These are phyloP conservation scores for Caenorhabditis angaria DNA, from an alignment of 2,888 invertebrate genomes.

Conservation along the genomic window DNA sequence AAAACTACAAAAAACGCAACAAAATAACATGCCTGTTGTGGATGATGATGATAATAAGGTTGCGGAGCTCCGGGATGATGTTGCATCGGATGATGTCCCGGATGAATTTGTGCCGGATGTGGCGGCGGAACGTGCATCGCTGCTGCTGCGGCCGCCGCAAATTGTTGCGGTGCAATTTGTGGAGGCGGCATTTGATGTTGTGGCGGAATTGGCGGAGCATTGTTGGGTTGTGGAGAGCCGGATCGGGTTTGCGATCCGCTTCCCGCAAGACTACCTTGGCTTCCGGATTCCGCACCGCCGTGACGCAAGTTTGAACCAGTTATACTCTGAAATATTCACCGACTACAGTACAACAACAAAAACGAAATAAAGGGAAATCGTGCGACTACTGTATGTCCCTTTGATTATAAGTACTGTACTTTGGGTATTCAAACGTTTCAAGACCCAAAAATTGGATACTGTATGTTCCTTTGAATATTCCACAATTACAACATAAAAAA, in stretches of 20 bases:
- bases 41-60: constrained; percentile 7
- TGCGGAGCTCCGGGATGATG: neutral
- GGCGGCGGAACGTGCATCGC: neutral
- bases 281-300: constrained; percentile 27
- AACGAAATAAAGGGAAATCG: neutral
- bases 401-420: too few species aligned
- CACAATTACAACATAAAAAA: neutral
- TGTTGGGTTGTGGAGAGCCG: constrained; percentile 17
- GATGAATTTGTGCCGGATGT: constrained; percentile 8
- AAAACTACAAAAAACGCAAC: neutral
- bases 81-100: constrained; percentile 13
- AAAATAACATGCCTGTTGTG: constrained; percentile 27
- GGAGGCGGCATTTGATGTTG: constrained; percentile 1
- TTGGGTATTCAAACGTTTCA: neutral
- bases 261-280: constrained; percentile 31
- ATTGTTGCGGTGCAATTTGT: constrained; percentile 12
- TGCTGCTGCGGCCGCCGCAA: too few species aligned
- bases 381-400: neutral
- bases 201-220: neutral
- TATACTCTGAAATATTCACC: constrained; percentile 22
- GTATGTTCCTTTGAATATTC: too few species aligned
- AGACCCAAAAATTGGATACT: neutral
- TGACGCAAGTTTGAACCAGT: constrained; percentile 20
- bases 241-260: constrained; percentile 27
- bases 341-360: constrained; percentile 11